A percentile compares a stretch with the other conserved stretches of the same genome.
phyloP scores from a whole-genome alignment of 2,113 vertebrate species.

The Cyprinodon brontotheroides region DNA sequence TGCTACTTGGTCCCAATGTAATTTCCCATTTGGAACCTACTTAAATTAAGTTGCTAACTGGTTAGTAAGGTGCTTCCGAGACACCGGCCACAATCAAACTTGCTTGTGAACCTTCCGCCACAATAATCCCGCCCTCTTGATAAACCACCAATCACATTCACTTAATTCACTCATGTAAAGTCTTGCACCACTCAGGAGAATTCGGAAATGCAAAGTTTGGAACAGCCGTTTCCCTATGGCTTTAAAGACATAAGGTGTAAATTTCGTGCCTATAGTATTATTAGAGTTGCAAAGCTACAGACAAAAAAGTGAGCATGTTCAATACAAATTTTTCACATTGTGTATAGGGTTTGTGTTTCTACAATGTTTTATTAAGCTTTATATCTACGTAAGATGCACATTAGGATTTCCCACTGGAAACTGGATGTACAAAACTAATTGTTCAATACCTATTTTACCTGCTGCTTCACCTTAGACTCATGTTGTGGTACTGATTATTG shows the following conservation, averaged over 20 bases:
- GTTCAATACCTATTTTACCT: slow-evolving; percentile 39
- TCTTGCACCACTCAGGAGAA: no score
- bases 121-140: no score
- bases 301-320: not conserved
- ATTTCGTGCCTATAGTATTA: not conserved
- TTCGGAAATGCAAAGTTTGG: no score
- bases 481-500: slow-evolving; percentile 73
- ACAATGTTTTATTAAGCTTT: not conserved
- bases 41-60: no score
- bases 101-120: no score
- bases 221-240: no score
- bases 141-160: no score
- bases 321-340: not conserved
- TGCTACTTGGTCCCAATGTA: no score
- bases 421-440: not conserved
- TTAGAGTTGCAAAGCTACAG: not conserved
- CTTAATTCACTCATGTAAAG: no score
- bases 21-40: no score
- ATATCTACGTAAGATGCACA: not conserved
- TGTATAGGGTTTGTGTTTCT: not conserved
- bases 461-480: slow-evolving; percentile 63
- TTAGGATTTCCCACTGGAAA: not conserved
- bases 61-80: no score
- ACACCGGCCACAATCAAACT: no score
- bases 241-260: not conserved